Percentiles rank a stretch among this genome's conserved stretches.
Conservation (phyloP, 2,888 invertebrate genomes). For the Leptinotarsa juncta region DNA sequence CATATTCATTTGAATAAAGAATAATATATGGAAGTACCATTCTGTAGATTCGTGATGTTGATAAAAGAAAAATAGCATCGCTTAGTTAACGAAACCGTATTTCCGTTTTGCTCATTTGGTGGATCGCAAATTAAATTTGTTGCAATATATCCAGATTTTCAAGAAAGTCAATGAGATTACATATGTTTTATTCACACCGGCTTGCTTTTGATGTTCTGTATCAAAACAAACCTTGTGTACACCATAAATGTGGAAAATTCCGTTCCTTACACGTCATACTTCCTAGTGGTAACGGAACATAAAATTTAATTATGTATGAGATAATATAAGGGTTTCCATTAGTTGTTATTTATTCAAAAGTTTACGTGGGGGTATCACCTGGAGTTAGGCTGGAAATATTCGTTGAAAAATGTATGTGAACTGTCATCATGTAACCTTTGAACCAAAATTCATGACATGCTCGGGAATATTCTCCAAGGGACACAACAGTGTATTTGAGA, state of each 20-base stretch:
- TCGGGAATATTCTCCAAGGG: neutral
- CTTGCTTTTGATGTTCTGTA: neutral
- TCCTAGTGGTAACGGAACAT: conserved; percentile 33
- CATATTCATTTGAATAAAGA: too few species aligned
- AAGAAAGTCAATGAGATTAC: neutral
- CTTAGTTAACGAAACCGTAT: neutral
- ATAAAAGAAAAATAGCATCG: too few species aligned
- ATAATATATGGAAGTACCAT: too few species aligned
- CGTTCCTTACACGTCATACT: conserved; percentile 30
- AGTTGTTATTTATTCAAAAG: conserved; percentile 33
- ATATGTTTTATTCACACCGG: neutral
- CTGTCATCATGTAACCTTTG: neutral
- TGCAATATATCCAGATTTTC: neutral
- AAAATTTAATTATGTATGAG: conserved; percentile 38
- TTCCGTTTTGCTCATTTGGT: neutral
- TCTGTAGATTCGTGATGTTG: too few species aligned
- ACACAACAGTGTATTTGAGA: neutral
- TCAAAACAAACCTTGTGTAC: conserved; percentile 32
- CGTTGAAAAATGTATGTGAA: neutral
- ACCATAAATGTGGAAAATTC: conserved; percentile 29
- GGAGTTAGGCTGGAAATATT: neutral
- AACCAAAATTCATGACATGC: neutral
- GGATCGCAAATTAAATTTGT: neutral
- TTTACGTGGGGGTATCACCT: neutral
- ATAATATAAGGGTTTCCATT: conserved; percentile 32